A percentile compares a stretch with the other conserved stretches of the same genome.
These are phyloP conservation scores for Setophaga coronata DNA, from an alignment of 2,113 vertebrate genomes.

Conservation along the genomic window DNA sequence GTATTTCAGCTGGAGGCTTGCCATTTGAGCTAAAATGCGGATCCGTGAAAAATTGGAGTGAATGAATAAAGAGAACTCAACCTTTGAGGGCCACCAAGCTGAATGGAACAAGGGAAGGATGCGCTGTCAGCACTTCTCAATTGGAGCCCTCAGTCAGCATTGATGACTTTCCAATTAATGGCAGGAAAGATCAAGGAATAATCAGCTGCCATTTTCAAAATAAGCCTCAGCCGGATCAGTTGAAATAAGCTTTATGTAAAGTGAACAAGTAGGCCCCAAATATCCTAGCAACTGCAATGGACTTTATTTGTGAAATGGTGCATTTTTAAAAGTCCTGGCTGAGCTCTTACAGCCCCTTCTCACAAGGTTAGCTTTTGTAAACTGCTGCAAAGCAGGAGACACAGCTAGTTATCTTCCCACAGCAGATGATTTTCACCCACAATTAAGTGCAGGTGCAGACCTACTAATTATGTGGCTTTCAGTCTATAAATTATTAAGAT, in stretches of 20 bases:
- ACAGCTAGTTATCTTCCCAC: background rate
- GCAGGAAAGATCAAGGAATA: slow-evolving; percentile 9
- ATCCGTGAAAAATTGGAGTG: slow-evolving; percentile 16
- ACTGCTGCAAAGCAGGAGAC: background rate
- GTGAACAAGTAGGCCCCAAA: background rate
- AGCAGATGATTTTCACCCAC: background rate
- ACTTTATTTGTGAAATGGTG: background rate
- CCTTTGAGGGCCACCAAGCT: background rate
- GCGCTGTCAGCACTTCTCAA: background rate
- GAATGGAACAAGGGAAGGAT: background rate
- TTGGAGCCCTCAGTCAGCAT: background rate
- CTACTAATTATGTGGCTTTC: background rate
- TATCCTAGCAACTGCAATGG: slow-evolving; percentile 22
- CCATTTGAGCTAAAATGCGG: background rate
- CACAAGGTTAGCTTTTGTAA: background rate
- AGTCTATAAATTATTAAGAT: background rate
- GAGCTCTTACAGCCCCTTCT: background rate
- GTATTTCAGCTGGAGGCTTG: background rate
- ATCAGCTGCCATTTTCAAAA: slow-evolving; percentile 31
- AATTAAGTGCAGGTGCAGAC: slow-evolving; percentile 32
- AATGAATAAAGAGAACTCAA: background rate
- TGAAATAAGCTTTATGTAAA: slow-evolving; percentile 21
- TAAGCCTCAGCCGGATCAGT: background rate
- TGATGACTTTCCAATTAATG: slow-evolving; percentile 2
- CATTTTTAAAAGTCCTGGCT: background rate